Evolutionary conservation across 2,113 vertebrate genomes (phyloP), one percentile per base, ranked within the genome.

Genomic region (Albula glossodonta): DNA sequence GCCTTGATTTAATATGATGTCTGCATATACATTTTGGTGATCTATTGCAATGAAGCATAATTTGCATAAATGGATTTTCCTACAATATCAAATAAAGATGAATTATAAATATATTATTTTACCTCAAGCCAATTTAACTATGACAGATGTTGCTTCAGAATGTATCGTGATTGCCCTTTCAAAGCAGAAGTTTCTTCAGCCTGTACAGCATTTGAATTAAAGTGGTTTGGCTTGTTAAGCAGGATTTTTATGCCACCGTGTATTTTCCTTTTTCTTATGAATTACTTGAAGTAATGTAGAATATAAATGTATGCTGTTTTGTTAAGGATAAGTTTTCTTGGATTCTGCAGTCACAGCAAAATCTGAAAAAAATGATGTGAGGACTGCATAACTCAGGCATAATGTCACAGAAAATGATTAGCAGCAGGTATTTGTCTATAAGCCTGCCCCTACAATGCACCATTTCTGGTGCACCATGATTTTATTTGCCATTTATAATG

Each of bases 61-160:
- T 90, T 90, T 85, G 86, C 86, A 89, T 89, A 89, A 87, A 87
- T 80, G 51, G 81, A 81, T 89, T 87, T 85, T 84, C 78, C 81
- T 56, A 88, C 83, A 85, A 86, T 83, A 84, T 86, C 82, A 90
- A 80, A 79, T 81, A 57, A 87, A 31, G 56, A 84, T 83, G 83
- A 84, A 84, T 87, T 83, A 87, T 80, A 83, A 82, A 83, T 79
- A 81, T 78, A 83, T 88, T 88, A 86, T 86, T 86, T 88, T 81
- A 83, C 80, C 57, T 84, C 78, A 86, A 87, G 86, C 77, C 80
- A 77, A 84, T 87, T 66, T 89, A 90, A 82, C 77, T 52, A 77
- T 89, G 83, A 90, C 56, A 88, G 89, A 90, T 86, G 78, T 50
- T 78, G n/a, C 84, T 78, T 83, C 78, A 25, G 25, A 49, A 83